Percentiles rank a stretch among this genome's conserved stretches.
phyloP scores from a whole-genome alignment of 2,797 vertebrate genomes.

The Sciurus carolinensis region DNA sequence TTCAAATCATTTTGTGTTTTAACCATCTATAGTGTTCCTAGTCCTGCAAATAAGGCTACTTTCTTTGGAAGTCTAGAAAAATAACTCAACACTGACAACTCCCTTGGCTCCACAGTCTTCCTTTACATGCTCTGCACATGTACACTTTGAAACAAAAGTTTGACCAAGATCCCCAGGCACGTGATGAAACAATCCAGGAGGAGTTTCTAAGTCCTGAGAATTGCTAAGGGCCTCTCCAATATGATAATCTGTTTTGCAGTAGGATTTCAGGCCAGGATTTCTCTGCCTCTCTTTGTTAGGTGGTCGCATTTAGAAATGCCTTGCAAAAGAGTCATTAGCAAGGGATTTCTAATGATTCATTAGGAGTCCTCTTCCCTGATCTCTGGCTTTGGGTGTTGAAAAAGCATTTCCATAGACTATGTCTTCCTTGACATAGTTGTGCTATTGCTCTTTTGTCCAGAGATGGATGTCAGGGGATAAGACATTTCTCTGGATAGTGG shows the following conservation, averaged over 20 bases:
- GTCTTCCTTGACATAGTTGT: neutral
- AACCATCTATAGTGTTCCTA: neutral
- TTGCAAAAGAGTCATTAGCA: neutral
- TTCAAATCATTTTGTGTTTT: constrained; percentile 75
- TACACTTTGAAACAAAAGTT: neutral
- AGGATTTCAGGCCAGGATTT: neutral
- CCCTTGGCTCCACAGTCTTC: neutral
- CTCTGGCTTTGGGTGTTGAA: neutral
- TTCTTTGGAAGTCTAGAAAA: constrained; percentile 31
- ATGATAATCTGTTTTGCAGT: neutral
- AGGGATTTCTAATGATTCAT: neutral
- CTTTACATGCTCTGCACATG: neutral
- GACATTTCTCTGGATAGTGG: neutral
- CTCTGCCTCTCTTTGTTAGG: neutral
- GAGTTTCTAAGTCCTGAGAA: neutral
- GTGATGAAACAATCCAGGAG: neutral
- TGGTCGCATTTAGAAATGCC: neutral
- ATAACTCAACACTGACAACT: neutral
- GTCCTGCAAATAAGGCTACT: neutral
- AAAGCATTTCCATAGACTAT: neutral
- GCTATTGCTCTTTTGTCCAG: neutral
- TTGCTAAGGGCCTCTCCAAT: neutral
- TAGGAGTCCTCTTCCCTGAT: neutral
- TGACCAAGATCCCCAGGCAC: neutral
- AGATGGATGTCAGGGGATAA: neutral